Evolutionary conservation across 2,888 invertebrate genomes (phyloP).

Genomic region (Cerastoderma edule): DNA sequence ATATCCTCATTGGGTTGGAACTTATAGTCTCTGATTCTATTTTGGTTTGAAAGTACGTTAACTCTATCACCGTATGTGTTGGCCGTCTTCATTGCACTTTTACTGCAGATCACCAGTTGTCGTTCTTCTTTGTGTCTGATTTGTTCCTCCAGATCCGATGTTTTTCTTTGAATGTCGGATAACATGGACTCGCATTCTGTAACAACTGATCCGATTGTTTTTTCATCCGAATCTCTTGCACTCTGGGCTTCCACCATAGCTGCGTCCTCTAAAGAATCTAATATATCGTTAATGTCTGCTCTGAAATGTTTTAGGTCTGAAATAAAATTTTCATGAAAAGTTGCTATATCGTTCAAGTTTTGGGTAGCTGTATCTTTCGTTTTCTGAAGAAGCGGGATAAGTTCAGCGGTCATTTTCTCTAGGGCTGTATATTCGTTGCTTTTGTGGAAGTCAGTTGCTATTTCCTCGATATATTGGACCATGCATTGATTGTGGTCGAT

Average conservation of each 20-base stretch:
- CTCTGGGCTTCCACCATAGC: neutral
- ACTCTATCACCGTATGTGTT: neutral
- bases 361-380: neutral
- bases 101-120: neutral
- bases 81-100: neutral
- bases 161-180: neutral
- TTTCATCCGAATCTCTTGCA: neutral
- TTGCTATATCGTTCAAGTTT: neutral
- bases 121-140: neutral
- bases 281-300: neutral
- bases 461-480: neutral
- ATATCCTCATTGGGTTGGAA: neutral
- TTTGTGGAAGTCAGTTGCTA: neutral
- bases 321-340: neutral
- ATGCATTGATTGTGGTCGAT: neutral
- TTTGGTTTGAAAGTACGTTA: neutral
- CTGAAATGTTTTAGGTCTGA: neutral
- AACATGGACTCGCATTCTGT: neutral
- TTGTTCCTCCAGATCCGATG: neutral
- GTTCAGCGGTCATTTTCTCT: neutral
- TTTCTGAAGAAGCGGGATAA: neutral
- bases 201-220: neutral
- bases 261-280: neutral
- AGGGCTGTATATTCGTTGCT: neutral
- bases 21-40: neutral